phyloP scores from a whole-genome alignment of 2,113 vertebrate genomes.

The Strix uralensis region DNA sequence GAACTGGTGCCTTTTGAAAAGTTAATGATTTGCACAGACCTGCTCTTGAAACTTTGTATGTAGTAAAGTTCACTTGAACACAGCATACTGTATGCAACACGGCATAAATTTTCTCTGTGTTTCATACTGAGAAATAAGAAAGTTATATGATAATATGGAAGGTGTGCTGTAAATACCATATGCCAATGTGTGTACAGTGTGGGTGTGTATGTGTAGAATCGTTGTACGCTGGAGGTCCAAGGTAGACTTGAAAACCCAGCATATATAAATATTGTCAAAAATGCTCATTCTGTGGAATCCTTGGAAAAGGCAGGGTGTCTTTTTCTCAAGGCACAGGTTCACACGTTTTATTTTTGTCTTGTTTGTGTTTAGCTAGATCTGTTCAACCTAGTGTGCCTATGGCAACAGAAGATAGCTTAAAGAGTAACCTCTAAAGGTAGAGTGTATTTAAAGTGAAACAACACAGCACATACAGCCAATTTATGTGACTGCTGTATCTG shows the following conservation, averaged over 20 bases:
- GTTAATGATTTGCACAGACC: conserved; percentile 81
- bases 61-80: conserved; percentile 58
- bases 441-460: not conserved
- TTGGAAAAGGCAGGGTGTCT: conserved; percentile 1
- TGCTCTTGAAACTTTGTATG: conserved; percentile 70
- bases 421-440: conserved; percentile 50
- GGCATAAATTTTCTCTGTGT: conserved; percentile 40
- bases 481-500: conserved; percentile 9
- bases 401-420: conserved; percentile 30
- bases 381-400: conserved; percentile 30
- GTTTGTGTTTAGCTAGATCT: conserved; percentile 47
- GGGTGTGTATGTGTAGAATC: conserved; percentile 59
- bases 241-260: conserved; percentile 14
- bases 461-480: not conserved
- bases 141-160: conserved; percentile 60
- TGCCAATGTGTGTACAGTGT: conserved; percentile 58
- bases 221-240: conserved; percentile 60
- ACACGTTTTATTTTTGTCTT: conserved; percentile 46
- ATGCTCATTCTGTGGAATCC: conserved; percentile 26
- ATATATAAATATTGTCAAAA: conserved; percentile 12
- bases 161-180: conserved; percentile 69
- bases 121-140: conserved; percentile 56
- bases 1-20: conserved; percentile 76
- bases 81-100: conserved; percentile 47
- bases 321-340: conserved; percentile 20